A percentile compares a stretch with the other conserved stretches of the same genome.
Evolutionary conservation across 2,797 vertebrate species (phyloP).

Genomic region (Euphonia xanthogaster): DNA sequence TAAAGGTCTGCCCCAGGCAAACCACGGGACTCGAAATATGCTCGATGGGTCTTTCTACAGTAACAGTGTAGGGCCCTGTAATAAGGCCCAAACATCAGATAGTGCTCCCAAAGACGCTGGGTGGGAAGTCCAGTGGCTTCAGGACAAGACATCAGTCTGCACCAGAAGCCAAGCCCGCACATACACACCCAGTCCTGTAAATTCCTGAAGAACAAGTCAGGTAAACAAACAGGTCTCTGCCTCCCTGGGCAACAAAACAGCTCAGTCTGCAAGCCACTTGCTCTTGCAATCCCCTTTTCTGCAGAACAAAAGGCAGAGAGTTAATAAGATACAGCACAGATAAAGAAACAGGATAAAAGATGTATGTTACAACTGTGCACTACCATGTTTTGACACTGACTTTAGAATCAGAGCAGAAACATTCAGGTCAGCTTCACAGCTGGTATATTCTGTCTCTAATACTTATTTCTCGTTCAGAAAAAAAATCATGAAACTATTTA

Average conservation of each 20-base stretch:
- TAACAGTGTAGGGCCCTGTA: neutral
- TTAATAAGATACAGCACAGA: neutral
- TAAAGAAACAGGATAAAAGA: neutral
- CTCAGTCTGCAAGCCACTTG: neutral
- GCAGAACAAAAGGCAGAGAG: neutral
- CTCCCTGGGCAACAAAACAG: neutral
- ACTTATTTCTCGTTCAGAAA: neutral
- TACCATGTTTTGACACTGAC: neutral
- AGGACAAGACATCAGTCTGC: neutral
- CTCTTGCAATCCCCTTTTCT: neutral
- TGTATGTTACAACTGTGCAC: neutral
- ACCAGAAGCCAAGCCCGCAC: neutral
- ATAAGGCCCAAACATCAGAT: neutral
- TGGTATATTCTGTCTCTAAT: neutral
- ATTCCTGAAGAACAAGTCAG: neutral
- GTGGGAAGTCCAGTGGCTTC: neutral
- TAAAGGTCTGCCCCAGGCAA: neutral
- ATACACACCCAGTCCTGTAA: neutral
- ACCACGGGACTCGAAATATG: neutral
- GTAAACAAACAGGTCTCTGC: neutral
- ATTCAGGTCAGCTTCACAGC: neutral
- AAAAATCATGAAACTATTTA: neutral
- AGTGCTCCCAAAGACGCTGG: neutral
- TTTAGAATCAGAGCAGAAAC: neutral
- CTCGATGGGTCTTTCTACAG: neutral